A percentile compares a stretch with the other conserved stretches of the same genome.
These are phyloP conservation scores for Drosophila mettleri DNA, from an alignment of 2,888 invertebrate species.

Conservation along the genomic window DNA sequence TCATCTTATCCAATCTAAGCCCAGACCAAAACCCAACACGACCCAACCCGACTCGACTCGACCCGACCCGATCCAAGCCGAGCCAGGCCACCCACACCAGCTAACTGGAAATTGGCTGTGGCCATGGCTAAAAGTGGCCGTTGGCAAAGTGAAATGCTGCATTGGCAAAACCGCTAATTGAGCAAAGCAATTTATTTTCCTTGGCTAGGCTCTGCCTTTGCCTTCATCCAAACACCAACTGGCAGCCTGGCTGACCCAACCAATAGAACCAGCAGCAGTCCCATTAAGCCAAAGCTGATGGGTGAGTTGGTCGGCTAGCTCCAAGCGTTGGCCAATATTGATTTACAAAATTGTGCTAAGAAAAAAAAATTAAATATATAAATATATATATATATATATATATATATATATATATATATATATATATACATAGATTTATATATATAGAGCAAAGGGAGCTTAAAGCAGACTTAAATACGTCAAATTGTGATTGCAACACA, in stretches of 20 bases:
- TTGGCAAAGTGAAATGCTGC: slow-evolving; percentile 49
- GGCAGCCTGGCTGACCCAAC: slow-evolving; percentile 11
- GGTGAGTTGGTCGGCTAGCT: not conserved
- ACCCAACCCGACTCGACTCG: not conserved
- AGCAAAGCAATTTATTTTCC: slow-evolving; percentile 71
- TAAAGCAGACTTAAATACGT: slow-evolving; percentile 1
- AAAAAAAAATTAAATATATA: not conserved
- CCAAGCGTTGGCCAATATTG: slow-evolving; percentile 37
- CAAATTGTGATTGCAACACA: slow-evolving; percentile 3
- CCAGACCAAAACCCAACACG: not conserved
- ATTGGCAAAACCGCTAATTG: slow-evolving; percentile 66
- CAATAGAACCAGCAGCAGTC: slow-evolving; percentile 10
- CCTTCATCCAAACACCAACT: slow-evolving; percentile 26
- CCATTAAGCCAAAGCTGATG: slow-evolving; percentile 32
- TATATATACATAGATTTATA: not conserved
- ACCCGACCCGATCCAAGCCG: not conserved
- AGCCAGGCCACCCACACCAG: slow-evolving; percentile 1
- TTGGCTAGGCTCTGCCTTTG: slow-evolving; percentile 23
- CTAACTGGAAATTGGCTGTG: slow-evolving; percentile 8
- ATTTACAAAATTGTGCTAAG: slow-evolving; percentile 40
- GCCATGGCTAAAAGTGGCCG: slow-evolving; percentile 17
- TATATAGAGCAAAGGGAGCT: not conserved
- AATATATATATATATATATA: not conserved
- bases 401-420: not conserved
- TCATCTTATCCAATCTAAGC: slow-evolving; percentile 28